phyloP scores from a whole-genome alignment of 1,140 invertebrate species.

The Trypoxylus dichotomus region DNA sequence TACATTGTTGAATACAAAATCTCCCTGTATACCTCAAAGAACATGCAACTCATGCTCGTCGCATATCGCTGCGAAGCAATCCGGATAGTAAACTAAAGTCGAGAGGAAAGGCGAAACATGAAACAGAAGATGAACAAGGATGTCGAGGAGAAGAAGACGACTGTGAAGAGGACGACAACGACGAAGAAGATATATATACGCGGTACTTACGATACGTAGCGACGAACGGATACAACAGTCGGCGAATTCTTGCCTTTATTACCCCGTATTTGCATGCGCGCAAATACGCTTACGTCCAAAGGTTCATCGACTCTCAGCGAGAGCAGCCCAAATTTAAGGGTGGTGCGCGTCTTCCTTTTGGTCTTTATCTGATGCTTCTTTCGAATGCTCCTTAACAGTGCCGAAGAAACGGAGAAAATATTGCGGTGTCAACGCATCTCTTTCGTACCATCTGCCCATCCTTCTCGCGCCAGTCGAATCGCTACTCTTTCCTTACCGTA shows the following conservation, averaged over 20 bases:
- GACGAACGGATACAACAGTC: slow-evolving; percentile 5
- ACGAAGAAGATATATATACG: not conserved
- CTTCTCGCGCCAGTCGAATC: not conserved
- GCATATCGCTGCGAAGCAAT: slow-evolving; percentile 40
- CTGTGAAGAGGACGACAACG: not conserved
- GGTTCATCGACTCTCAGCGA: slow-evolving; percentile 38
- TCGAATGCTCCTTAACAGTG: slow-evolving; percentile 30
- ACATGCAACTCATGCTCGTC: too few species aligned
- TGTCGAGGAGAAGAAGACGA: not conserved
- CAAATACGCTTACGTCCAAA: slow-evolving; percentile 32
- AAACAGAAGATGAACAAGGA: too few species aligned
- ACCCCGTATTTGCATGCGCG: slow-evolving; percentile 39
- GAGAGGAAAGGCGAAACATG: not conserved
- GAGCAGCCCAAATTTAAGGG: slow-evolving; percentile 40
- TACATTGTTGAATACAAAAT: too few species aligned
- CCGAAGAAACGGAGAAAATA: slow-evolving; percentile 36
- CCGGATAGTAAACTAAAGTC: slow-evolving; percentile 39
- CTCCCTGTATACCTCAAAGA: too few species aligned
- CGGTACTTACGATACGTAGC: slow-evolving; percentile 20
- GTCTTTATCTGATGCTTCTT: slow-evolving; percentile 40
- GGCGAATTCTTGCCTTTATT: slow-evolving; percentile 35
- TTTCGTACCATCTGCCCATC: slow-evolving; percentile 14
- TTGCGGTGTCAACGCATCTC: slow-evolving; percentile 37
- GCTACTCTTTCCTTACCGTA: not conserved
- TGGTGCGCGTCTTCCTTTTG: slow-evolving; percentile 20